Evolutionary conservation across 2,113 vertebrate genomes (phyloP).

Genomic region (Gasterosteus aculeatus): DNA sequence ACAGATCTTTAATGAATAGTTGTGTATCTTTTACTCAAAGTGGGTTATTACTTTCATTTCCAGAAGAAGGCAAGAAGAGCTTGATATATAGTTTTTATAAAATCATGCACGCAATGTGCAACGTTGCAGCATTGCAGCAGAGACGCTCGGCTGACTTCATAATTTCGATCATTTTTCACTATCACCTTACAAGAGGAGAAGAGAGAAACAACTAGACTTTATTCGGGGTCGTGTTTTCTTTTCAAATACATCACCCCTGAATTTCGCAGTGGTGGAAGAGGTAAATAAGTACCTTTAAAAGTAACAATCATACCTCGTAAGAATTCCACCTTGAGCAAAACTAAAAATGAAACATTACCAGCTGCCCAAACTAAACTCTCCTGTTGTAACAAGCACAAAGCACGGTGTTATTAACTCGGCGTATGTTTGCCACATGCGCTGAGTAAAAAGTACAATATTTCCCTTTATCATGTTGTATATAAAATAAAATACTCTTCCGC

Average conservation of each 20-base stretch:
- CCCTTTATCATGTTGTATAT: background rate
- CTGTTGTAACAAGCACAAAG: background rate
- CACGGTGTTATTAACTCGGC: background rate
- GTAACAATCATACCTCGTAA: background rate
- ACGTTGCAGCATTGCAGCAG: background rate
- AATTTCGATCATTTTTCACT: slow-evolving; percentile 49
- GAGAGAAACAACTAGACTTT: slow-evolving; percentile 19
- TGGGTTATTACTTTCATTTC: slow-evolving; percentile 29
- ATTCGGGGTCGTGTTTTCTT: slow-evolving; percentile 22
- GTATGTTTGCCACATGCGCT: background rate
- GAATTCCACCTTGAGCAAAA: background rate
- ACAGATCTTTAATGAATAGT: slow-evolving; percentile 19
- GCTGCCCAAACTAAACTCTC: background rate
- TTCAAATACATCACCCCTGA: background rate
- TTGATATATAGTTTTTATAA: slow-evolving; percentile 23
- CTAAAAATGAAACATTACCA: background rate
- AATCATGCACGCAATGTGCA: background rate
- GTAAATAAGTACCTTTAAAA: background rate
- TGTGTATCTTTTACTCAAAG: background rate
- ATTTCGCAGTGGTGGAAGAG: background rate
- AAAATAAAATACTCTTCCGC: background rate
- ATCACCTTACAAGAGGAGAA: background rate
- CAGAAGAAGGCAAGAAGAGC: background rate
- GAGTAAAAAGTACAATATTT: background rate
- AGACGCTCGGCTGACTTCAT: background rate